Conservation (phyloP, 2,113 vertebrate genomes). For the Cynopterus brachyotis region DNA sequence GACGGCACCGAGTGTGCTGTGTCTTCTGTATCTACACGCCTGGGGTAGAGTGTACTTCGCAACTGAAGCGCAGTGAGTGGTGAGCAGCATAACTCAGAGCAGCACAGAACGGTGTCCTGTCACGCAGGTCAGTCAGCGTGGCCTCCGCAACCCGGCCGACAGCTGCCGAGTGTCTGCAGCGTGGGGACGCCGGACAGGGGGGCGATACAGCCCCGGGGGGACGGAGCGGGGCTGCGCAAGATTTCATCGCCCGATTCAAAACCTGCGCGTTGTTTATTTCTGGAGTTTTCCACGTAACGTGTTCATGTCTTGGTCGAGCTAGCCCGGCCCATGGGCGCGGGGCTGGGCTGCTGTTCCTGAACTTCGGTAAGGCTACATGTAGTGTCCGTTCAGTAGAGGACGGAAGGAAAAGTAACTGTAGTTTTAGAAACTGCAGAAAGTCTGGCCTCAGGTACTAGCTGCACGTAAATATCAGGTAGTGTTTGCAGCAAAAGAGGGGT, state of each 20-base stretch:
- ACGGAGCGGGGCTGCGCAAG: background rate
- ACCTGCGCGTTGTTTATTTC: background rate
- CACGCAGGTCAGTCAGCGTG: fast-evolving
- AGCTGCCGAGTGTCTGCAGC: fast-evolving
- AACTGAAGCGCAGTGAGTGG: background rate
- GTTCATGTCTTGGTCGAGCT: background rate
- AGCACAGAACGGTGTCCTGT: fast-evolving
- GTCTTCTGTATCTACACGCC: fast-evolving
- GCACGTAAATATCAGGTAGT: background rate
- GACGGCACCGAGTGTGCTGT: fast-evolving
- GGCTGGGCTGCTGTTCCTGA: background rate
- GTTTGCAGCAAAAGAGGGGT: background rate
- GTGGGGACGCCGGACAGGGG: background rate
- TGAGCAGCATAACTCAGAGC: fast-evolving
- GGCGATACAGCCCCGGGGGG: background rate
- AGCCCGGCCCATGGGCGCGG: too few relatives aligned
- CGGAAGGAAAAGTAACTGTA: background rate
- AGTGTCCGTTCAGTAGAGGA: fast-evolving
- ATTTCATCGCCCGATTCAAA: too few relatives aligned
- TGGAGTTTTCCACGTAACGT: fast-evolving
- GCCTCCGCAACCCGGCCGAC: fast-evolving
- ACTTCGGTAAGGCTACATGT: background rate
- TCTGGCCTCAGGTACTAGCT: background rate
- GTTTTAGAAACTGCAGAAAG: background rate
- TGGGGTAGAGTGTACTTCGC: fast-evolving